Percentiles rank a stretch among this genome's conserved stretches.
phyloP scores from a whole-genome alignment of 2,797 vertebrate genomes.

The Caiman crocodilus region DNA sequence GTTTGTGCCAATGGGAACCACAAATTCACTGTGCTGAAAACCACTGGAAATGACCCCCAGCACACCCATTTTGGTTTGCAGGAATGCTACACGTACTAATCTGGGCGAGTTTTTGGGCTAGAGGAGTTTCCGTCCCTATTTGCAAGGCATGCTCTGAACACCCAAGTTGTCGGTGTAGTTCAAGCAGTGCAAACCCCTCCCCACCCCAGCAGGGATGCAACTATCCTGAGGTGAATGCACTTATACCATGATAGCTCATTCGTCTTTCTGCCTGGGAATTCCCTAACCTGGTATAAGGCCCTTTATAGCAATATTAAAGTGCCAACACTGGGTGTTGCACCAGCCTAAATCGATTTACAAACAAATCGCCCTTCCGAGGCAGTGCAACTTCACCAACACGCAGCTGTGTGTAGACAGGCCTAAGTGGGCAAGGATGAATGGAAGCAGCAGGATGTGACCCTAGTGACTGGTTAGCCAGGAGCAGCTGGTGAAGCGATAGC shows the following conservation, averaged over 20 bases:
- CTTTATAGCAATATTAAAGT: too few relatives aligned
- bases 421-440: too few relatives aligned
- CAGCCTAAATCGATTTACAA: too few relatives aligned
- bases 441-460: too few relatives aligned
- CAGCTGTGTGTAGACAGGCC: too few relatives aligned
- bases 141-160: background rate
- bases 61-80: background rate
- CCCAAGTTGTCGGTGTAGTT: background rate
- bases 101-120: background rate
- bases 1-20: background rate
- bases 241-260: background rate
- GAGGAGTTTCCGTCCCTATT: background rate
- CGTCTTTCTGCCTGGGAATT: background rate
- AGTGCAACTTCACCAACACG: background rate
- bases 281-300: background rate
- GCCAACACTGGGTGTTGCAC: too few relatives aligned
- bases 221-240: background rate
- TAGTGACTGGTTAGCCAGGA: too few relatives aligned
- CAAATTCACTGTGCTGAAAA: background rate
- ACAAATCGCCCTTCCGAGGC: too few relatives aligned
- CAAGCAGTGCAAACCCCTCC: too few relatives aligned
- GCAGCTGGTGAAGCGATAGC: too few relatives aligned
- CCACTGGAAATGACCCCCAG: background rate
- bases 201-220: too few relatives aligned
- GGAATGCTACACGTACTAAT: background rate